Evolutionary conservation across 2,888 invertebrate species (phyloP).

Genomic region (Siphonodentalium dalli): DNA sequence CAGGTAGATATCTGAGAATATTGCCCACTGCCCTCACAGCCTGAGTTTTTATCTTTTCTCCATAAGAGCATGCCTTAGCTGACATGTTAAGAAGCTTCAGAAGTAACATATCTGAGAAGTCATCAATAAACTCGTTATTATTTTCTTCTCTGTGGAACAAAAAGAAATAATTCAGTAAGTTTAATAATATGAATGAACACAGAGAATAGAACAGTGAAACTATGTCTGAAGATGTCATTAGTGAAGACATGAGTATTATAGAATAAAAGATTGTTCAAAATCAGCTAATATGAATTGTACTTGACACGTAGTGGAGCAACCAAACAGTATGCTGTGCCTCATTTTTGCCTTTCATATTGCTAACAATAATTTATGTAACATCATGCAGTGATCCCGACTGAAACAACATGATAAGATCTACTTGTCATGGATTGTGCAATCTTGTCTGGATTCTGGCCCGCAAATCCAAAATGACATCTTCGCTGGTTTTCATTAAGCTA

Average conservation of each 20-base stretch:
- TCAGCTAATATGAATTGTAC: too few species aligned
- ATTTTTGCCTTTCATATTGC: too few species aligned
- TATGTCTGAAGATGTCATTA: not conserved
- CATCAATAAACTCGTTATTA: conserved; percentile 67
- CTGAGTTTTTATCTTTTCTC: conserved; percentile 84
- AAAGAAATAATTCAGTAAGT: not conserved
- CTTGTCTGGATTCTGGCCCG: too few species aligned
- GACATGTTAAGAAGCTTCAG: conserved; percentile 75
- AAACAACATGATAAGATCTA: too few species aligned
- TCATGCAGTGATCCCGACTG: too few species aligned
- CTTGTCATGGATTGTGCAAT: too few species aligned
- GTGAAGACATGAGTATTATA: not conserved
- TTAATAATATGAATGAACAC: not conserved
- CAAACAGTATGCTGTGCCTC: too few species aligned
- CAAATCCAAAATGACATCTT: too few species aligned
- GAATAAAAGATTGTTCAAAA: too few species aligned
- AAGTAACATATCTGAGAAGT: conserved; percentile 75
- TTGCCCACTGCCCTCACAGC: conserved; percentile 84
- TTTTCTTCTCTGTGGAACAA: conserved; percentile 36
- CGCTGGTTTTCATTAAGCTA: too few species aligned
- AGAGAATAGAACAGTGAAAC: not conserved
- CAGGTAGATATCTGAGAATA: conserved; percentile 73
- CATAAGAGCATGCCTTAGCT: conserved; percentile 74
- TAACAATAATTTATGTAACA: too few species aligned
- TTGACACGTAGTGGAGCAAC: too few species aligned